A percentile compares a stretch with the other conserved stretches of the same genome.
phyloP scores from a whole-genome alignment of 2,797 vertebrate genomes.

The Tolypeutes matacus region DNA sequence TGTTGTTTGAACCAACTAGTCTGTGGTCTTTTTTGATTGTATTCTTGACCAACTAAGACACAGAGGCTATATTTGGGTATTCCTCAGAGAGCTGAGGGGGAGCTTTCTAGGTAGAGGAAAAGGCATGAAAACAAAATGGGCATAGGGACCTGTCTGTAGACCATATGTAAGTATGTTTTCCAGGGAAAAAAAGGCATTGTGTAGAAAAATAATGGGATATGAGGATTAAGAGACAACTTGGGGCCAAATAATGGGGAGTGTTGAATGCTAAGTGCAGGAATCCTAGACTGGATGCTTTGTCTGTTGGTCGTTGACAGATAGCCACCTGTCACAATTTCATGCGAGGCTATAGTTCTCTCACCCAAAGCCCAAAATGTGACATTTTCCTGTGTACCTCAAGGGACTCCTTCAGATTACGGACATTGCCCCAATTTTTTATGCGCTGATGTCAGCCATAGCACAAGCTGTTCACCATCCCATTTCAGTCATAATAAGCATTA shows the following conservation, averaged over 20 bases:
- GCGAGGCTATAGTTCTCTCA: constrained; percentile 62
- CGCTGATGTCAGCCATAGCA: constrained; percentile 63
- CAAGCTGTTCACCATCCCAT: constrained; percentile 60
- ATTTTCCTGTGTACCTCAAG: neutral
- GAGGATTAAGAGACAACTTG: neutral
- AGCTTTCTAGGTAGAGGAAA: neutral
- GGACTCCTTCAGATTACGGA: constrained; percentile 56
- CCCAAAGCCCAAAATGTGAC: constrained; percentile 24
- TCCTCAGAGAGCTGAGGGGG: neutral
- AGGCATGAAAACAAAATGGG: neutral
- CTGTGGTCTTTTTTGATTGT: too few relatives aligned
- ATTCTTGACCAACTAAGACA: too few relatives aligned
- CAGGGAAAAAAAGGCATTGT: neutral
- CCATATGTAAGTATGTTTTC: neutral
- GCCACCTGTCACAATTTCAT: constrained; percentile 80
- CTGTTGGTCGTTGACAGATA: constrained; percentile 70
- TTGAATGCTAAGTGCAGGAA: constrained; percentile 10
- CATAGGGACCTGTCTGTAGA: neutral
- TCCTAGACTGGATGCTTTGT: constrained; percentile 63
- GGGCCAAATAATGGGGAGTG: neutral
- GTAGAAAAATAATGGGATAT: neutral
- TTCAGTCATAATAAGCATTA: constrained; percentile 19
- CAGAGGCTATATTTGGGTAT: neutral
- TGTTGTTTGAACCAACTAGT: too few relatives aligned
- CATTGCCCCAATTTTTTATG: constrained; percentile 69